Conservation (phyloP, 1,140 invertebrate species). For the Micrasema longulum region DNA sequence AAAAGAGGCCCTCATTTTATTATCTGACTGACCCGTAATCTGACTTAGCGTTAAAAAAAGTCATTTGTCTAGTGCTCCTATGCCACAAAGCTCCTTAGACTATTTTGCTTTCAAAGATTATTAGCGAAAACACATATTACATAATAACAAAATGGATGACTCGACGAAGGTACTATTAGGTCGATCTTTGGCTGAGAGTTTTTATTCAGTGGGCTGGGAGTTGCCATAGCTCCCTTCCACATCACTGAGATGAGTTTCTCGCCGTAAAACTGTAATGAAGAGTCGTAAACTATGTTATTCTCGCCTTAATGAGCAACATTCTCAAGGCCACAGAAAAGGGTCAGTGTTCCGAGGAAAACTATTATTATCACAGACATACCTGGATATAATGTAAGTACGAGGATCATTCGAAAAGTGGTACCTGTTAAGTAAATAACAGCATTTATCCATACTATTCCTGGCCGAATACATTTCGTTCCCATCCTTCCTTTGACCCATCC, state of each 20-base stretch:
- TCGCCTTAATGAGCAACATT: neutral
- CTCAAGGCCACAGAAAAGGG: neutral
- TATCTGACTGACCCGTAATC: no score
- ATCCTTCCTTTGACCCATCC: no score
- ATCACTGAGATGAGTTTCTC: neutral
- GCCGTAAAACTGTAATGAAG: conserved; percentile 3
- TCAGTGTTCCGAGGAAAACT: neutral
- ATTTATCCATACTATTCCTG: no score
- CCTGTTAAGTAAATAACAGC: no score
- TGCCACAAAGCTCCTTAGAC: neutral
- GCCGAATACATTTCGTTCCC: no score
- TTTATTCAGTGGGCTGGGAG: neutral
- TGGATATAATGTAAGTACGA: no score
- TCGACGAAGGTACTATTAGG: neutral
- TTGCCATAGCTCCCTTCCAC: neutral
- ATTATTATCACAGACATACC: no score
- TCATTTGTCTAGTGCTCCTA: no score
- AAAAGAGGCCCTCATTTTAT: no score
- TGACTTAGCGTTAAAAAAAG: no score
- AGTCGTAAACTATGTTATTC: neutral
- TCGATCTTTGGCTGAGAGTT: neutral
- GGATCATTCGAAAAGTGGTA: no score
- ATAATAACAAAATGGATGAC: neutral
- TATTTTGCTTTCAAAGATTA: neutral
- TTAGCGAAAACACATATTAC: neutral